Base-by-base conservation (phyloP, 2,113 vertebrate genomes). In the Telmatochromis sp. region DNA sequence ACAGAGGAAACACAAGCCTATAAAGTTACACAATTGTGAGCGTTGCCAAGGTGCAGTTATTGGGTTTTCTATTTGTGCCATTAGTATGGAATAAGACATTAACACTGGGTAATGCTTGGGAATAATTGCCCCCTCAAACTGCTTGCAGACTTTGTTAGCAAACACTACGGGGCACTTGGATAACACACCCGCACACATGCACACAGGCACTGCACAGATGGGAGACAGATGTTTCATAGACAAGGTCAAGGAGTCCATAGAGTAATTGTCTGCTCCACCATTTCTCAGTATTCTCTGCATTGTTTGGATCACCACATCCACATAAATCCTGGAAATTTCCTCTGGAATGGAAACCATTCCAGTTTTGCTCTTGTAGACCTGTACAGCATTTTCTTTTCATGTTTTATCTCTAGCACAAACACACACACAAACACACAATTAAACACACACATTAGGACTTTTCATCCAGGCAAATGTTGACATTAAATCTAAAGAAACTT, bases 301-400 rank as follows among this genome's bases (percentile, higher is more conserved):
- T 92, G 88, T 91, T 94, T 89, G 82, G 84, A 95, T 91, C 88
- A 79, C 90, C 91, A 84, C 91, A 92, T 95, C 87, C 92, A 92
- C 83, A 90, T 93, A 93, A 96, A 95, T 91, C 94, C 93, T 89
- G 92, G 92, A 96, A 93, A 96, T 96, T 94, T 96, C 95, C 95
- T 95, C 87, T 92, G 94, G 94, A 95, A 96, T 95, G 94, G 85
- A 91, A 95, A 95, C 86, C 89, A 95, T 86, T 68, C 33, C 63
- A 68, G 91, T 93, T 89, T 86, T 73, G 23, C 73, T 90, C 81
- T 70, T 51, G 58, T 78, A 70, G 31, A 85, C 49, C 21, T 79
- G 26, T 79, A 17, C 91, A 89, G 70, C 83, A 9, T 88, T 65
- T 73, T n/a, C 68, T 81, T 85, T 60, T 73, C 10, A 81, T 65